These are phyloP conservation scores for Diprion similis DNA, from an alignment of 1,140 invertebrate genomes.

Conservation along the genomic window DNA sequence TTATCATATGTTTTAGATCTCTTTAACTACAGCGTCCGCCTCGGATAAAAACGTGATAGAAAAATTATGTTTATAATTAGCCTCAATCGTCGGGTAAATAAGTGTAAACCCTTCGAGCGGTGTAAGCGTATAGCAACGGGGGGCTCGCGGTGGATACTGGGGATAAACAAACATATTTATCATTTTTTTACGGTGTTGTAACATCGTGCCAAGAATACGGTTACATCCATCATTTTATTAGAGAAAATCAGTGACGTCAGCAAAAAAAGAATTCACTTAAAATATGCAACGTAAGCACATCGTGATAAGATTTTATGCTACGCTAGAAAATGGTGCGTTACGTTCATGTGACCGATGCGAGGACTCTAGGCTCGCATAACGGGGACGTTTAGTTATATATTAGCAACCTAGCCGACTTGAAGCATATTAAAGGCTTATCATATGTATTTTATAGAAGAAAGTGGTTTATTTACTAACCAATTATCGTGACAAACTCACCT, in stretches of 20 bases:
- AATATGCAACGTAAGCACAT: background rate
- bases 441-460: too few relatives aligned
- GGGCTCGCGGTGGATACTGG: background rate
- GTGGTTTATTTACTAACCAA: background rate
- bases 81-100: background rate
- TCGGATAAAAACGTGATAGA: background rate
- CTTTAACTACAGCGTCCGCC: too few relatives aligned
- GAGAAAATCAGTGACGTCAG: background rate
- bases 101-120: too few relatives aligned
- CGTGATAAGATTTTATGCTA: background rate
- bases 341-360: too few relatives aligned
- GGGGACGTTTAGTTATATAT: too few relatives aligned
- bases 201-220: background rate
- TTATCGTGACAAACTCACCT: background rate
- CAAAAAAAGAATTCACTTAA: background rate
- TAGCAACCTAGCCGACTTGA: too few relatives aligned
- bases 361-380: too few relatives aligned
- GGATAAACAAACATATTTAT: background rate
- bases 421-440: too few relatives aligned
- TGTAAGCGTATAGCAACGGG: too few relatives aligned
- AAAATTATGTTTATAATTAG: background rate
- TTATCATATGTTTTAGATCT: too few relatives aligned
- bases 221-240: background rate
- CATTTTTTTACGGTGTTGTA: background rate
- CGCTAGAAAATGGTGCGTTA: background rate